A percentile compares a stretch with the other conserved stretches of the same genome.
Conservation (phyloP, 2,797 vertebrate species). For the Paedocypris micromegethes region DNA sequence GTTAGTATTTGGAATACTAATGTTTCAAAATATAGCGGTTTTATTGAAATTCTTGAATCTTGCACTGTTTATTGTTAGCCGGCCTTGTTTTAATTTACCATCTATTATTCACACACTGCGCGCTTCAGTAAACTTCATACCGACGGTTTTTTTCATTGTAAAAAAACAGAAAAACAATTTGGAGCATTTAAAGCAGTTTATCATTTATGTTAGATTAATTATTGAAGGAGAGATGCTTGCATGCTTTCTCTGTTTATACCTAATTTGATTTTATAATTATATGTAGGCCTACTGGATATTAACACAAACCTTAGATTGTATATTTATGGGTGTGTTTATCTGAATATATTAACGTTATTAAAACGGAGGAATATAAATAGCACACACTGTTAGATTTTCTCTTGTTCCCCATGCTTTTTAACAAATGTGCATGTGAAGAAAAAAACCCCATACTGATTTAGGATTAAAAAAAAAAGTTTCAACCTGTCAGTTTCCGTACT, state of each 20-base stretch:
- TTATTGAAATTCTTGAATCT: neutral
- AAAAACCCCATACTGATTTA: neutral
- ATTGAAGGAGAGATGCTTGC: constrained; percentile 9
- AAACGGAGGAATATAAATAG: too few relatives aligned
- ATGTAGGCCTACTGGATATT: too few relatives aligned
- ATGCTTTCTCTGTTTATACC: neutral
- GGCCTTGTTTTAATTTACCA: neutral
- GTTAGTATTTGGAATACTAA: neutral
- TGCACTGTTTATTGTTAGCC: neutral
- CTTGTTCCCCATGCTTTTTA: neutral
- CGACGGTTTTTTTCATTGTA: neutral
- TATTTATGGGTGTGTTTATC: too few relatives aligned
- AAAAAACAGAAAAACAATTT: constrained; percentile 10
- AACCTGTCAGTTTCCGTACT: constrained; percentile 25
- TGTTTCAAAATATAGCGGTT: neutral
- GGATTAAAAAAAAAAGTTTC: constrained; percentile 15
- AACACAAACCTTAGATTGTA: too few relatives aligned
- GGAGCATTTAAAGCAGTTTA: constrained; percentile 6
- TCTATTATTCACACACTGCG: constrained; percentile 14
- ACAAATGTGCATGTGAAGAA: constrained; percentile 17
- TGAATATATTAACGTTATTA: too few relatives aligned
- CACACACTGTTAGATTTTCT: too few relatives aligned
- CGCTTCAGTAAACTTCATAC: neutral
- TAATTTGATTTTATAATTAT: too few relatives aligned
- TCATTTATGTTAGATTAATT: constrained; percentile 8